Conservation (phyloP, 2,797 vertebrate genomes). For the Macropodus opercularis region DNA sequence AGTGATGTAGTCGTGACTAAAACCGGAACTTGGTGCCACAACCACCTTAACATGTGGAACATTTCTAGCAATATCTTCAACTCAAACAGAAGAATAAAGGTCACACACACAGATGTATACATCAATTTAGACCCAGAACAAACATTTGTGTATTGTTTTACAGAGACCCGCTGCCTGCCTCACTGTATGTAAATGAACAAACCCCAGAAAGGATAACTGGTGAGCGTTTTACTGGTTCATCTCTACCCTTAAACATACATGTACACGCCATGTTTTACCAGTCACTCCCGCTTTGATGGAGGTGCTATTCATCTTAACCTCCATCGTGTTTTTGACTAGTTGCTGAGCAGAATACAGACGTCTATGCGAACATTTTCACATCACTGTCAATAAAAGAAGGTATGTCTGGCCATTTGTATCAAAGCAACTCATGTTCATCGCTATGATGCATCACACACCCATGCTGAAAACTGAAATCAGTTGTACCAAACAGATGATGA, state of each 20-base stretch:
- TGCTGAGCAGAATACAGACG: neutral
- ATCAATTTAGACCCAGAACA: neutral
- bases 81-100: no score
- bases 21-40: no score
- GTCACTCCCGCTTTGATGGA: neutral
- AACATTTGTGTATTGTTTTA: neutral
- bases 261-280: neutral
- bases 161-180: conserved; percentile 41
- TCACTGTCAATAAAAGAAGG: conserved; percentile 22
- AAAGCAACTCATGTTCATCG: neutral
- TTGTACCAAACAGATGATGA: conserved; percentile 50
- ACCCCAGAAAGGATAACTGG: neutral
- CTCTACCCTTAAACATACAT: neutral
- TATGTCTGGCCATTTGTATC: neutral
- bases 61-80: no score
- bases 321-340: conserved; percentile 14
- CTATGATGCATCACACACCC: neutral
- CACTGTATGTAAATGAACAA: conserved; percentile 38
- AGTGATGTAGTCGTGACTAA: no score
- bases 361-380: conserved; percentile 55
- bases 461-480: neutral
- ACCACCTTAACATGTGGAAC: no score
- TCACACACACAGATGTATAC: no score
- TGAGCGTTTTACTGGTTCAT: neutral
- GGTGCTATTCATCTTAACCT: neutral